A percentile compares a stretch with the other conserved stretches of the same genome.
Conservation (phyloP, 2,888 invertebrate species). For the Siphlonurus alternatus region DNA sequence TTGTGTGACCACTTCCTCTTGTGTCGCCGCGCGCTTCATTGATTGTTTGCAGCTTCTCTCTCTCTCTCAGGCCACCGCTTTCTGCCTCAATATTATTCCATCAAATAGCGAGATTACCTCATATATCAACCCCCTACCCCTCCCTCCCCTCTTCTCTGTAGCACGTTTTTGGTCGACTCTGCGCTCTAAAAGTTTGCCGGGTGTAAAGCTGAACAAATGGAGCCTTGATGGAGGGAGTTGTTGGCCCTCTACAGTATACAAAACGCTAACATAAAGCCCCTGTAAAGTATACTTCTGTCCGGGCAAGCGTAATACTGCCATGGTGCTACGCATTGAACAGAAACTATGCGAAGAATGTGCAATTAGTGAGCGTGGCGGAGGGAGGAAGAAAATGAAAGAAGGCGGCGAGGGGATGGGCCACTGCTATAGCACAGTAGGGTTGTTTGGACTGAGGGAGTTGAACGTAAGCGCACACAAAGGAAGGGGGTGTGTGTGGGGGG, state of each 20-base stretch:
- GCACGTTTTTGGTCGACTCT: too few relatives aligned
- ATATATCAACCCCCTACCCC: constrained; percentile 9
- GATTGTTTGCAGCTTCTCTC: too few relatives aligned
- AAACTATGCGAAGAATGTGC: constrained; percentile 95
- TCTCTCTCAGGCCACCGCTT: too few relatives aligned
- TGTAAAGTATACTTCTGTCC: not conserved
- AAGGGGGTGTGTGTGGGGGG: constrained; percentile 63
- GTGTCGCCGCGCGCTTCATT: too few relatives aligned
- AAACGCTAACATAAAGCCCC: not conserved
- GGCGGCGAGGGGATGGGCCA: constrained; percentile 16
- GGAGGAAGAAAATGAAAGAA: constrained; percentile 28
- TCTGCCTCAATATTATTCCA: constrained; percentile 14
- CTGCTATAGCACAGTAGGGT: too few relatives aligned
- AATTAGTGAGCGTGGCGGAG: constrained; percentile 72
- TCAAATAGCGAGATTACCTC: constrained; percentile 15
- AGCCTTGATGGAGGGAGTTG: not conserved
- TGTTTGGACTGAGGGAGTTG: too few relatives aligned
- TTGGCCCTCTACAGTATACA: too few relatives aligned
- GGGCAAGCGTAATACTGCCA: constrained; percentile 11
- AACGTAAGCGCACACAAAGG: too few relatives aligned
- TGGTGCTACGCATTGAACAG: constrained; percentile 35
- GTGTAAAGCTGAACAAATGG: not conserved
- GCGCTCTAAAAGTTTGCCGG: too few relatives aligned
- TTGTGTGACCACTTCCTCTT: too few relatives aligned
- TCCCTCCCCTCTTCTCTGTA: not conserved